phyloP scores from a whole-genome alignment of 2,888 invertebrate genomes.

The Cheilosia scutellata region DNA sequence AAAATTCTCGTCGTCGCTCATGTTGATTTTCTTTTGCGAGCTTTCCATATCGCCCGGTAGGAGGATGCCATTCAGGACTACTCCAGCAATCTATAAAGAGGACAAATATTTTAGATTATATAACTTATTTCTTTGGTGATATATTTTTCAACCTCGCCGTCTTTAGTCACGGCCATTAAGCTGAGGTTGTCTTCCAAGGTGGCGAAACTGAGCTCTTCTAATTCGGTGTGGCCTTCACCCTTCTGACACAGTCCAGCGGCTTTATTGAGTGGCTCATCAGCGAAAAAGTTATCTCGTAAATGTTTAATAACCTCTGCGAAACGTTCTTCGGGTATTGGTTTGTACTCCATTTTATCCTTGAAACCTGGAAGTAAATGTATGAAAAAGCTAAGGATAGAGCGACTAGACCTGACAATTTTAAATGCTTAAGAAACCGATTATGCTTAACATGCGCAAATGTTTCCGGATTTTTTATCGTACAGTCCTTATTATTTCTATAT shows the following conservation, averaged over 20 bases:
- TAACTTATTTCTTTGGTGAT: not conserved
- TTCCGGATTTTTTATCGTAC: too few species aligned
- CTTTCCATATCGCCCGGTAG: slow-evolving; percentile 89
- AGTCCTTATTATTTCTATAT: too few species aligned
- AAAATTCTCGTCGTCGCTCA: slow-evolving; percentile 89
- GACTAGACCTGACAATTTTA: too few species aligned
- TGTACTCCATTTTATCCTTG: slow-evolving; percentile 81
- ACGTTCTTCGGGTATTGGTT: slow-evolving; percentile 80
- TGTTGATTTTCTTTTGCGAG: slow-evolving; percentile 87
- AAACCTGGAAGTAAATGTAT: not conserved
- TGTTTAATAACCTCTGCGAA: slow-evolving; percentile 88
- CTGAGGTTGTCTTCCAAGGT: slow-evolving; percentile 91
- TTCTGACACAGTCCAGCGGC: slow-evolving; percentile 89
- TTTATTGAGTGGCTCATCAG: slow-evolving; percentile 92
- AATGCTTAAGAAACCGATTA: too few species aligned
- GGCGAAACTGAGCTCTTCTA: slow-evolving; percentile 89
- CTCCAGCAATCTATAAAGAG: slow-evolving; percentile 89
- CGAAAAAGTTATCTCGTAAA: slow-evolving; percentile 90
- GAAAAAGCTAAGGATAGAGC: too few species aligned
- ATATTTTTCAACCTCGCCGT: slow-evolving; percentile 86
- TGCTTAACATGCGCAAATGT: too few species aligned
- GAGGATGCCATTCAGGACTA: slow-evolving; percentile 91
- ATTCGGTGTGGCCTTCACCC: slow-evolving; percentile 89
- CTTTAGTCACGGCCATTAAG: slow-evolving; percentile 87
- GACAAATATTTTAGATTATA: not conserved